Evolutionary conservation across 2,113 vertebrate genomes (phyloP).

Genomic region (Zingel zingel): DNA sequence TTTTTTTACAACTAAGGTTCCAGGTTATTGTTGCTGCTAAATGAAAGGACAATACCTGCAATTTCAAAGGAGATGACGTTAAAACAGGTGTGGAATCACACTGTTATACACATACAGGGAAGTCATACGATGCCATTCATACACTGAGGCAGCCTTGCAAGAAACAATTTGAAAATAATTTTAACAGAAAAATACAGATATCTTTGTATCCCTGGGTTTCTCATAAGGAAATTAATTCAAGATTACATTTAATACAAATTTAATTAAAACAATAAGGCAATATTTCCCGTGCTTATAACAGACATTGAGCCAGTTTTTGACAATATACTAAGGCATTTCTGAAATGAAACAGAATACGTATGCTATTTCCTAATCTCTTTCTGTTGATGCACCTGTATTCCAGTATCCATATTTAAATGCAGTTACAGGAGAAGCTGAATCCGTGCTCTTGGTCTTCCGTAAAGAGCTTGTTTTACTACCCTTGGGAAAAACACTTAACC

Average conservation of each 20-base stretch:
- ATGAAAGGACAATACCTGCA: neutral
- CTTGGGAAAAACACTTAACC: slow-evolving; percentile 52
- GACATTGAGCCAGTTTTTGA: neutral
- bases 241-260: no score
- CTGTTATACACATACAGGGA: neutral
- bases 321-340: neutral
- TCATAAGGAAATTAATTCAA: neutral
- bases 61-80: neutral
- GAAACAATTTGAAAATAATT: neutral
- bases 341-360: neutral
- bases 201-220: neutral
- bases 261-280: no score
- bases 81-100: neutral
- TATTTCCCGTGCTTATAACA: no score
- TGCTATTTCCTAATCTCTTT: neutral
- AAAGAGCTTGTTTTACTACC: slow-evolving; percentile 14
- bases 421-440: neutral
- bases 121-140: neutral
- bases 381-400: neutral
- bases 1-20: neutral
- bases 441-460: neutral
- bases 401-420: neutral
- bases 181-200: neutral
- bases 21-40: neutral
- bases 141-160: neutral